Percentiles rank a stretch among this genome's conserved stretches.
These are phyloP conservation scores for Drosophila pruinosa DNA, from an alignment of 1,140 invertebrate species.

Conservation along the genomic window DNA sequence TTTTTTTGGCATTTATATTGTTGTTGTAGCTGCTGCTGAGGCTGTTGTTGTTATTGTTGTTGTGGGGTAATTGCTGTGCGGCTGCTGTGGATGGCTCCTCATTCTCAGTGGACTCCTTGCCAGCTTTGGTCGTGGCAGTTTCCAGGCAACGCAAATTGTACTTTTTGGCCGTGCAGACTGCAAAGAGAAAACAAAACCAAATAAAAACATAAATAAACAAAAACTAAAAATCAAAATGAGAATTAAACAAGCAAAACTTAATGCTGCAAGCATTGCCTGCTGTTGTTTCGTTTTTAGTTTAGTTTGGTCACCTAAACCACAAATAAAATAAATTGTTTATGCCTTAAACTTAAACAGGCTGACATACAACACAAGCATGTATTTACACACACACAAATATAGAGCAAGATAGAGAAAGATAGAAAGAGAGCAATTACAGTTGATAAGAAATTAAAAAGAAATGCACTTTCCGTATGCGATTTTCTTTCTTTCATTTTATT, in stretches of 20 bases:
- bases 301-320: constrained; percentile 16
- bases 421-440: constrained; percentile 23
- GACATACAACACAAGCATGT: neutral
- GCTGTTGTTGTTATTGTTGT: constrained; percentile 6
- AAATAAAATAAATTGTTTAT: constrained; percentile 18
- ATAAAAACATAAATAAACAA: constrained; percentile 63
- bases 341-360: constrained; percentile 15
- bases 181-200: constrained; percentile 58
- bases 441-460: constrained; percentile 16
- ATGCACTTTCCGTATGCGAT: constrained; percentile 26
- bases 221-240: constrained; percentile 1
- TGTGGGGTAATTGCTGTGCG: neutral
- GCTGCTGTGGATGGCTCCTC: constrained; percentile 43
- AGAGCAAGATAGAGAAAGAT: constrained; percentile 18
- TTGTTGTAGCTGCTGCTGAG: constrained; percentile 5
- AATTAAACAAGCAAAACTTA: constrained; percentile 15
- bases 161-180: constrained; percentile 43
- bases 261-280: neutral
- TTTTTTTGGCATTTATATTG: constrained; percentile 39
- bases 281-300: neutral
- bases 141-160: constrained; percentile 56
- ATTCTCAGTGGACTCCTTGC: constrained; percentile 47
- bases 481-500: constrained; percentile 30
- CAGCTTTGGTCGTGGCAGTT: neutral
- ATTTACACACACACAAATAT: constrained; percentile 5